Percentiles rank a stretch among this genome's conserved stretches.
These are phyloP conservation scores for Drosophila kanapiae DNA, from an alignment of 1,140 invertebrate genomes.

Conservation along the genomic window DNA sequence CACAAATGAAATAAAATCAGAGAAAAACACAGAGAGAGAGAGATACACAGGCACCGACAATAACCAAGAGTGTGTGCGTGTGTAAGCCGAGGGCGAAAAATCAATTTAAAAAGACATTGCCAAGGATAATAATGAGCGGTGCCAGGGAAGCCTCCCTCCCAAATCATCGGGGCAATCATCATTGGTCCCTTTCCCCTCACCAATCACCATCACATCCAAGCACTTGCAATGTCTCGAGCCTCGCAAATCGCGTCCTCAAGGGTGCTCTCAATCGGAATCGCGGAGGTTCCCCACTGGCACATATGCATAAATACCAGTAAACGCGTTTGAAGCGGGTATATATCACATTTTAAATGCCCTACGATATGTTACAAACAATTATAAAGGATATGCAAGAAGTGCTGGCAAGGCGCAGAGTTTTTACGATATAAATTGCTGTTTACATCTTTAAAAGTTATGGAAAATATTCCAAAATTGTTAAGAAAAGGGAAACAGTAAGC, in stretches of 20 bases:
- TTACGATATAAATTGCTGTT: background rate
- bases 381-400: too few species aligned
- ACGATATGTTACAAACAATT: background rate
- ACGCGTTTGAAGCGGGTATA: background rate
- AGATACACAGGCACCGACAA: conserved; percentile 24
- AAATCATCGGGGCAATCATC: conserved; percentile 24
- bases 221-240: background rate
- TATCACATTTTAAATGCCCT: background rate
- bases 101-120: conserved; percentile 73
- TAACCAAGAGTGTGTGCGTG: conserved; percentile 1
- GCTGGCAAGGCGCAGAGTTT: too few species aligned
- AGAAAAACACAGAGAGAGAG: conserved; percentile 28
- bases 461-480: background rate
- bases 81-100: conserved; percentile 65
- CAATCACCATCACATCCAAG: background rate
- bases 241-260: conserved; percentile 28
- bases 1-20: conserved; percentile 8
- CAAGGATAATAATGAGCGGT: conserved; percentile 77
- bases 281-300: background rate
- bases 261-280: conserved; percentile 31
- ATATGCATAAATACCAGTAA: conserved; percentile 19
- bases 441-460: background rate
- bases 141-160: conserved; percentile 7
- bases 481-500: too few species aligned
- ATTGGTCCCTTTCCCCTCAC: too few species aligned